Evolutionary conservation across 2,888 invertebrate species (phyloP), one percentile per base, ranked within the genome.

Genomic region (Catocala sponsa): DNA sequence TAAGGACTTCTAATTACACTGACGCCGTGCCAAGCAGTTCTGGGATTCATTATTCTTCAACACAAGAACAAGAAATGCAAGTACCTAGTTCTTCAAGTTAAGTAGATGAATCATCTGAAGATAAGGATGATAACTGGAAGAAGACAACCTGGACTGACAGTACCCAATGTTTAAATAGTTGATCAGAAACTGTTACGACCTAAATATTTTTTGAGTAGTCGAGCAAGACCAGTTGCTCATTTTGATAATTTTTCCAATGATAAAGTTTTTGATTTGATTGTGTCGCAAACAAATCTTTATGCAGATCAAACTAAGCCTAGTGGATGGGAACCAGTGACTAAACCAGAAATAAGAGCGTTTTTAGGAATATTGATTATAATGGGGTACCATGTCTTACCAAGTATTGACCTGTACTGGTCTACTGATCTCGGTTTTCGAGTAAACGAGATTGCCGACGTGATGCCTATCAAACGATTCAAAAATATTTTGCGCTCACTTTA

Each of bases 41-140:
- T 43, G 50, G 46, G 64, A 64, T 60, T 55, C 47, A 49, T 59
- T 47, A 68, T 60, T 62, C 66, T 69, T 42, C 62, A 60, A 60
- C 56, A 35, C 54, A 49, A 54, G 47, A 55, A 66, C 46, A 51
- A 56, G 56, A 50, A 41, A 56, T 56, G 43, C 57, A 51, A 33
- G 51, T 48, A 48, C 84, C 38, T 13, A 12, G 46, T 46, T 46
- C 46, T 49, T 56, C 49, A 41, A 41, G 41, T 49, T 32, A 49
- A 48, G 56, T 48, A 49, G 56, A 48, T 48, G 56, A 57, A 57
- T 50, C 57, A 44, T 50, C 50, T 42, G 57, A 57, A 57, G 57
- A 57, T 57, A 50, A 57, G 57, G 42, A 57, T 57, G 57, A 57
- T 50, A 48, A 55, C 55, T 55, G 55, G 55, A 55, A 48, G 50